These are phyloP conservation scores for Seriola dumerili DNA, from an alignment of 2,113 vertebrate genomes.

Conservation along the genomic window DNA sequence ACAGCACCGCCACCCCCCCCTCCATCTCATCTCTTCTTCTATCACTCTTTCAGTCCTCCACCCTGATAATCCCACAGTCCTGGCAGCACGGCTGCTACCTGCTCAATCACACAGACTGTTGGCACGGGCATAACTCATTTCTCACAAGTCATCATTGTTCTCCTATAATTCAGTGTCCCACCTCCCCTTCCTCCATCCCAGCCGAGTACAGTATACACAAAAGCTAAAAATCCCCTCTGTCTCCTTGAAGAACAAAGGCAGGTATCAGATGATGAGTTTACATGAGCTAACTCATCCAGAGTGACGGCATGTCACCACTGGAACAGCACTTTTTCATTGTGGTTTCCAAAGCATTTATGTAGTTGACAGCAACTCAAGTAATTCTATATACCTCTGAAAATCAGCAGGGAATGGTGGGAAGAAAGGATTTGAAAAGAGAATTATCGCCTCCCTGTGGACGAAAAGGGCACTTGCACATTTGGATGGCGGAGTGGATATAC, in stretches of 20 bases:
- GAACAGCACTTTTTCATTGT: slow-evolving; percentile 38
- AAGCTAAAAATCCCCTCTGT: slow-evolving; percentile 65
- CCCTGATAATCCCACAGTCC: slow-evolving; percentile 38
- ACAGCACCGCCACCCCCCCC: slow-evolving; percentile 37
- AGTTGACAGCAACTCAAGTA: slow-evolving; percentile 37
- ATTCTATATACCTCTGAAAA: slow-evolving; percentile 40
- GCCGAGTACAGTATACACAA: slow-evolving; percentile 57
- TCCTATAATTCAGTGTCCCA: slow-evolving; percentile 51
- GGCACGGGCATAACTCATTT: slow-evolving; percentile 52
- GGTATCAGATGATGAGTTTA: slow-evolving; percentile 69
- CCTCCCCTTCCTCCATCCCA: slow-evolving; percentile 23
- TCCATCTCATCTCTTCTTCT: slow-evolving; percentile 33
- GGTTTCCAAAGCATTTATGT: slow-evolving; percentile 45
- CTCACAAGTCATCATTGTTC: slow-evolving; percentile 77
- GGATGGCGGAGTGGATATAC: not conserved
- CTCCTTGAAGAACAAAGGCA: slow-evolving; percentile 66
- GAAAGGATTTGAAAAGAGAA: not conserved
- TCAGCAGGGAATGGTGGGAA: slow-evolving; percentile 4
- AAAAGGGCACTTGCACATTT: not conserved
- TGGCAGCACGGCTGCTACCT: slow-evolving; percentile 46
- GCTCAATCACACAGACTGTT: slow-evolving; percentile 51
- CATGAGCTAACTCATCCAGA: slow-evolving; percentile 57
- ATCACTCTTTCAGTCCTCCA: slow-evolving; percentile 27
- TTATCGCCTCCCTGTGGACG: slow-evolving; percentile 49
- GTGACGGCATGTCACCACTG: slow-evolving; percentile 54